These are phyloP conservation scores for Heliconius erato DNA, from an alignment of 2,888 invertebrate species.

Conservation along the genomic window DNA sequence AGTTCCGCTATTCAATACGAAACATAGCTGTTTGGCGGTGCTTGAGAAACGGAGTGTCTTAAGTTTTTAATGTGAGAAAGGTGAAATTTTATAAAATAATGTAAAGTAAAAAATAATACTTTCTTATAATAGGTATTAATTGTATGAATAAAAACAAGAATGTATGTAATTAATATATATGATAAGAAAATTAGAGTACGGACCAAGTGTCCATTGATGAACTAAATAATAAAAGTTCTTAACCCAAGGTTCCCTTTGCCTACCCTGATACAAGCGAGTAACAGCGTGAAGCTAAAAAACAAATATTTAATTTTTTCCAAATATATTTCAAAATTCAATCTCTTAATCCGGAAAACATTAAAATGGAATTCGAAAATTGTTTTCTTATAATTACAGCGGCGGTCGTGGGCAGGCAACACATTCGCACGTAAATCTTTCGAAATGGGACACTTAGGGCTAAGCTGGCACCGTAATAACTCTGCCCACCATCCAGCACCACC, in stretches of 20 bases:
- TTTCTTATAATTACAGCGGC: constrained; percentile 84
- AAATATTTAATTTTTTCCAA: background rate
- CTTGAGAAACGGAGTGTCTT: background rate
- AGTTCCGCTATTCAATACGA: background rate
- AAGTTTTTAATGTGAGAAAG: background rate
- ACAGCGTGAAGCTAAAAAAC: too few species aligned
- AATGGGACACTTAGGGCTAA: constrained; percentile 84
- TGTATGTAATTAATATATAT: too few species aligned
- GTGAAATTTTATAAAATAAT: too few species aligned
- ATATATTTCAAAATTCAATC: constrained; percentile 54
- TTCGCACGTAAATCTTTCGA: constrained; percentile 83
- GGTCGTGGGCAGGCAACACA: constrained; percentile 72
- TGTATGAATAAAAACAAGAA: too few species aligned
- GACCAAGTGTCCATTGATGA: too few species aligned
- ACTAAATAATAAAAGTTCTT: too few species aligned
- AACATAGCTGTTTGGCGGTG: background rate
- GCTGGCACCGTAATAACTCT: constrained; percentile 83
- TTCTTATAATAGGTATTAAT: too few species aligned
- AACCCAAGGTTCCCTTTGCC: too few species aligned
- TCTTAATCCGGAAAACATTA: constrained; percentile 78
- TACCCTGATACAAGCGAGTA: too few species aligned
- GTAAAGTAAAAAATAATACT: too few species aligned
- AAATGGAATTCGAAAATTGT: constrained; percentile 84
- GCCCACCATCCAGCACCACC: constrained; percentile 74
- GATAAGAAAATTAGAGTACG: too few species aligned